A percentile compares a stretch with the other conserved stretches of the same genome.
Conservation (phyloP, 2,113 vertebrate species). For the Festucalex cinctus region DNA sequence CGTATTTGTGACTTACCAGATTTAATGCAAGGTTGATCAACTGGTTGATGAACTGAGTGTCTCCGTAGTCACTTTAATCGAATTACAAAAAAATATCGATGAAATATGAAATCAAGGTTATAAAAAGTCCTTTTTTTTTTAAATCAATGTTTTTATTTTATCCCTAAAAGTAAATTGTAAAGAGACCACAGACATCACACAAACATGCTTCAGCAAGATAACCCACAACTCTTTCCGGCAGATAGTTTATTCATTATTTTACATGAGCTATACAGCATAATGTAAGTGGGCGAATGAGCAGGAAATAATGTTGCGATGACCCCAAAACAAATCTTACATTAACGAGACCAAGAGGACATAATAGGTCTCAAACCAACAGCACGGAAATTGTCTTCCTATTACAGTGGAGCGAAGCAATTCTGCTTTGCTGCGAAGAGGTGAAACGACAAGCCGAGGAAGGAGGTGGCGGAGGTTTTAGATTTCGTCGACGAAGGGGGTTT, state of each 20-base stretch:
- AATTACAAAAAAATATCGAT: no score
- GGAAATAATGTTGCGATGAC: slow-evolving; percentile 18
- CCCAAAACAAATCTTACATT: slow-evolving; percentile 36
- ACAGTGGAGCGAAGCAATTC: slow-evolving; percentile 27
- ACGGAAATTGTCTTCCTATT: slow-evolving; percentile 12
- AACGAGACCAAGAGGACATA: slow-evolving; percentile 25
- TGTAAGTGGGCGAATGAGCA: slow-evolving; percentile 32
- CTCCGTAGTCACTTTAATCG: no score
- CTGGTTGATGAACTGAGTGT: no score
- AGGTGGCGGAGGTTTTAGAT: slow-evolving; percentile 62
- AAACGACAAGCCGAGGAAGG: background rate
- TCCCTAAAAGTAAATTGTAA: no score
- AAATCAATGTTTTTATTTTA: no score
- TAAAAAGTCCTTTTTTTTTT: no score
- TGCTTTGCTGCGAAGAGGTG: slow-evolving; percentile 11
- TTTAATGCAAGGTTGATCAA: no score
- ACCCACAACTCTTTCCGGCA: slow-evolving; percentile 14
- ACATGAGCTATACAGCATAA: slow-evolving; percentile 70
- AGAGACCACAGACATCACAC: background rate
- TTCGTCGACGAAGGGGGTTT: slow-evolving; percentile 89
- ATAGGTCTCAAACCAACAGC: slow-evolving; percentile 17
- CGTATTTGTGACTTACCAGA: no score
- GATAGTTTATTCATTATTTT: slow-evolving; percentile 71
- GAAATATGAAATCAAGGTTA: no score
- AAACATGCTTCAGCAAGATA: background rate